Base-by-base conservation (phyloP, 2,888 invertebrate genomes). In the Encarsia formosa region DNA sequence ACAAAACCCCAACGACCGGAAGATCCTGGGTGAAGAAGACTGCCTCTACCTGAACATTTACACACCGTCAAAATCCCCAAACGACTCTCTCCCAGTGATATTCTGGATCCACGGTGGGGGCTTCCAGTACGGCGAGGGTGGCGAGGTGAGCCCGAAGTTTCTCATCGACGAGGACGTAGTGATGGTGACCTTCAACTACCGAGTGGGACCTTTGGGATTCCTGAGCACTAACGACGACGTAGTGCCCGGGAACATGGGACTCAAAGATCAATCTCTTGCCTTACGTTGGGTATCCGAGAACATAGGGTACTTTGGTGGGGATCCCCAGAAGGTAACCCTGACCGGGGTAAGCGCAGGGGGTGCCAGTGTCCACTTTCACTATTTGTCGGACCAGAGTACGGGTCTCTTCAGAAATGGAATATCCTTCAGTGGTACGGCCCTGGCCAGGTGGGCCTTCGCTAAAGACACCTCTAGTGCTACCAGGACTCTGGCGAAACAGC, bases 211-310 rank as follows among this genome's bases (percentile, higher is more conserved):
- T 4, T 34, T 44, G 13, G 84, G 87, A 26, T 87, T 88, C 67
- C 71, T 86, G 0, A 85, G 84, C 65, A 85, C 86, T 0, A 84
- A 81, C 29, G 85, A 87, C 59, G 76, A 79, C 1, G 66, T 76
- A 1, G 74, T 83, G 2, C 81, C 86, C 0, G 84, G 83, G 2
- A 87, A 86, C 70, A 78, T 78, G 50, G 86, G 86, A 0, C 64
- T 86, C 37, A 85, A 83, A 64, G 86, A 87, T 75, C 86, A 86
- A 72, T 71, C 78, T 5, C 74, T 82, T 42, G 85, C 85, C 0
- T 68, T 87, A 39, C 77, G 79, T 60, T 87, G 85, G 85, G 68
- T 85, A 1, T 79, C 80, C 54, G 22, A 44, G 5, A 44, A 44
- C 13, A 34, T 44, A 15, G 18, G 8, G 4, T 34, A 34, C 20